Base-by-base conservation (phyloP, 2,888 invertebrate species). In the Hypolimnas misippus region DNA sequence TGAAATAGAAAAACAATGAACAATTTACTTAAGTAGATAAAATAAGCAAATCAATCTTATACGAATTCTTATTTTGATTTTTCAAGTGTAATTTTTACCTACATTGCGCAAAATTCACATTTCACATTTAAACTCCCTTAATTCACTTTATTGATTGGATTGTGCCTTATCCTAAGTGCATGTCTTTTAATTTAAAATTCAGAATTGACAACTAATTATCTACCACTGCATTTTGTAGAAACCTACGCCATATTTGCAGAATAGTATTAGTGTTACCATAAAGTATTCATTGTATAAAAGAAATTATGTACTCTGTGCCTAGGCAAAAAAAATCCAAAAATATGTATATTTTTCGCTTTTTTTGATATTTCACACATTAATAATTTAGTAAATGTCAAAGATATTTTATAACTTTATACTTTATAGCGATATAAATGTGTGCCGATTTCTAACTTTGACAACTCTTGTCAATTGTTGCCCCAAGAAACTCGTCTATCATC, bases 191-290 rank as follows among this genome's bases (percentile, higher is more conserved):
- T 79, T 62, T 78, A 82, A 80, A 83, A 78, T 79, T 83, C 79
- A 70, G 82, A 86, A 84, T 83, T 86, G 87, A 87, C 87, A 88
- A 82, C 76, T 84, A 68, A 84, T 81, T 78, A 81, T 76, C 82
- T 82, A 78, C 79, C 80, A 86, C 87, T 87, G 88, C 89, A 87
- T 87, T 84, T 85, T 83, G 84, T 82, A 82, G 81, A 80, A 83
- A 82, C 79, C 79, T 89, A 86, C 90, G 90, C 90, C 90, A 90
- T 90, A 85, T 89, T 89, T 85, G 85, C 83, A 76, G 82, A 77
- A 72, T 77, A 78, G 62, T 70, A 62, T 59, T 2, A 60, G 74
- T 78, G 80, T 77, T 85, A 78, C 83, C 78, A 78, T 25, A 46
- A 21, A 46, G 4, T 46, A 46, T 21, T 38, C 4, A 38, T 33